phyloP scores from a whole-genome alignment of 2,797 vertebrate species.

The Toxotes lorentzi region DNA sequence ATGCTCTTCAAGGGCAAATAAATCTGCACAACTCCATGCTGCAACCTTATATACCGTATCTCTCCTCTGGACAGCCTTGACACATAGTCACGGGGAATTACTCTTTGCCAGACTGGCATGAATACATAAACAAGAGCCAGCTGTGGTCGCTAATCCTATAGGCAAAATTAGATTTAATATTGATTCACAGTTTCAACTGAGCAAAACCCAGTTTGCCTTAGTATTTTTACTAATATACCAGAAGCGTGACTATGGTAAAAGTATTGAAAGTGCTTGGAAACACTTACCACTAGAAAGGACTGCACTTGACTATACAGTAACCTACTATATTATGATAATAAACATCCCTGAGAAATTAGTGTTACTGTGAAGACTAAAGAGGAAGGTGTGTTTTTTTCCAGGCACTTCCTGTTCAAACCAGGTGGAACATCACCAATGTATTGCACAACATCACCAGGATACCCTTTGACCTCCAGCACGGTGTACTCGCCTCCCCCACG shows the following conservation, averaged over 20 bases:
- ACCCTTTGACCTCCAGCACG: conserved; percentile 98
- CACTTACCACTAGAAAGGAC: conserved; percentile 56
- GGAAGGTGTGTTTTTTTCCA: conserved; percentile 71
- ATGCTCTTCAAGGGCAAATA: conserved; percentile 78
- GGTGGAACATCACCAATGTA: conserved; percentile 98
- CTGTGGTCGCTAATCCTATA: conserved; percentile 72
- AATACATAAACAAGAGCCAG: conserved; percentile 77
- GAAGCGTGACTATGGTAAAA: conserved; percentile 68
- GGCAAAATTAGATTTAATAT: conserved; percentile 79
- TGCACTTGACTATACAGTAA: conserved; percentile 40
- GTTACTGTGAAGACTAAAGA: conserved; percentile 26
- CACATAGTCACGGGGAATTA: conserved; percentile 63
- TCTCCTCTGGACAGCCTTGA: conserved; percentile 68
- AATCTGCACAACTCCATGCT: conserved; percentile 48
- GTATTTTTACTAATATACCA: conserved; percentile 51
- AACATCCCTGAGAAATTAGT: neutral
- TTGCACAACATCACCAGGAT: conserved; percentile 96
- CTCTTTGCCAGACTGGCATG: conserved; percentile 55
- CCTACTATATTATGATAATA: conserved; percentile 11
- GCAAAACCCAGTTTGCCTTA: conserved; percentile 43
- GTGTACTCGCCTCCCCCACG: conserved; percentile 98
- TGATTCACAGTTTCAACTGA: conserved; percentile 69
- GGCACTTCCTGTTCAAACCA: conserved; percentile 99
- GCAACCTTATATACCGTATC: conserved; percentile 33
- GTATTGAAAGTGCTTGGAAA: conserved; percentile 62